Evolutionary conservation across 2,888 invertebrate genomes (phyloP).

Genomic region (Pantelozetes paolii): DNA sequence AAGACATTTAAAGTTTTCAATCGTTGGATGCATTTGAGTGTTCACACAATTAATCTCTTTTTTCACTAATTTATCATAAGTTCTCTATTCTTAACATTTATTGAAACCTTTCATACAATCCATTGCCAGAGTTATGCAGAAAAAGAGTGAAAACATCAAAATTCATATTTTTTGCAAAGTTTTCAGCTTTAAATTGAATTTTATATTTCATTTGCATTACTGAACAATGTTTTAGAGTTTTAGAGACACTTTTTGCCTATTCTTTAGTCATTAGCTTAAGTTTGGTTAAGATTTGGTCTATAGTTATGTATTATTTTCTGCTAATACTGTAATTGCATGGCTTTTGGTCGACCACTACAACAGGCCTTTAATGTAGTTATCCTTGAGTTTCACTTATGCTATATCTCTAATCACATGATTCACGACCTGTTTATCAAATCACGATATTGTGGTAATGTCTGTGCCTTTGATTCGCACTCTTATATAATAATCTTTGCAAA

Average conservation of each 20-base stretch:
- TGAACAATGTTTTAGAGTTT: too few relatives aligned
- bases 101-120: neutral
- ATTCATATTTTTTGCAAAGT: neutral
- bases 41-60: conserved; percentile 29
- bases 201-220: too few relatives aligned
- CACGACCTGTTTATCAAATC: conserved; percentile 20
- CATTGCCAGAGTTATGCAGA: neutral
- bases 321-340: neutral
- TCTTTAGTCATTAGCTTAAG: too few relatives aligned
- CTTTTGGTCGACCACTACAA: neutral
- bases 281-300: neutral
- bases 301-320: neutral
- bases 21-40: neutral
- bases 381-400: conserved; percentile 6
- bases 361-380: neutral
- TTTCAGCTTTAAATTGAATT: neutral
- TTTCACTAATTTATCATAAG: conserved; percentile 29
- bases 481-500: neutral
- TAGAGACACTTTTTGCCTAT: too few relatives aligned
- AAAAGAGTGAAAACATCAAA: neutral
- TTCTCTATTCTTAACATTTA: neutral
- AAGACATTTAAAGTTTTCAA: neutral
- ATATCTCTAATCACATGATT: conserved; percentile 7
- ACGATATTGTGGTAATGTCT: conserved; percentile 17
- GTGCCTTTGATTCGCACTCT: neutral